Evolutionary conservation across 1,140 invertebrate genomes (phyloP).

Genomic region (Drosophila mayri): DNA sequence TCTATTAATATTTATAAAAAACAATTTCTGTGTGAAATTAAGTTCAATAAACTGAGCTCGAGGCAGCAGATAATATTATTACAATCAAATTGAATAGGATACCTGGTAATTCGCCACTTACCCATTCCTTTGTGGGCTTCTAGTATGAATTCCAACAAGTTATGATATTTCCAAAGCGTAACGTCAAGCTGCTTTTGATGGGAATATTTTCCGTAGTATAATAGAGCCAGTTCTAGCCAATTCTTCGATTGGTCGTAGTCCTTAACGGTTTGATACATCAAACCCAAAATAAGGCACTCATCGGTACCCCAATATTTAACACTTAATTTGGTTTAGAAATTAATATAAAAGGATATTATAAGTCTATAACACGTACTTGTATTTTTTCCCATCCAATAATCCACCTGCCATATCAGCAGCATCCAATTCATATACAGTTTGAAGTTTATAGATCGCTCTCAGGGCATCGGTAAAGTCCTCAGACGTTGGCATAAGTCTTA

Average conservation of each 20-base stretch:
- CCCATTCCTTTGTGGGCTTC: conserved; percentile 30
- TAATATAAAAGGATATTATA: not conserved
- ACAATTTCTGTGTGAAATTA: no score
- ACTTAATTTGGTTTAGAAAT: not conserved
- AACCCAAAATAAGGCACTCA: conserved; percentile 26
- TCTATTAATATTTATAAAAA: no score
- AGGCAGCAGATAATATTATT: no score
- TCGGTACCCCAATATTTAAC: conserved; percentile 1
- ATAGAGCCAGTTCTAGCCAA: conserved; percentile 26
- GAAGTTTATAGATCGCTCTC: conserved; percentile 15
- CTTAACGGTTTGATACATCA: conserved; percentile 8
- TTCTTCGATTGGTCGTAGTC: conserved; percentile 12
- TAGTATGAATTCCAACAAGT: conserved; percentile 21
- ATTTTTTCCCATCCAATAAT: not conserved
- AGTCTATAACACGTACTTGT: conserved; percentile 3
- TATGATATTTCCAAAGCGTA: conserved; percentile 13
- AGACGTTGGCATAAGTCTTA: not conserved
- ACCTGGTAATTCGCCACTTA: not conserved
- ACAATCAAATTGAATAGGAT: no score
- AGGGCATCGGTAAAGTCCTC: conserved; percentile 20
- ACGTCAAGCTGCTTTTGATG: not conserved
- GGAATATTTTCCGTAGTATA: not conserved
- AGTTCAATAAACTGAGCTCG: no score
- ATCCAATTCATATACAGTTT: conserved; percentile 21
- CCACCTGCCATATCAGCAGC: conserved; percentile 6